Evolutionary conservation across 1,140 invertebrate genomes (phyloP), one percentile per base, ranked within the genome.

Genomic region (Zophobas atratus): DNA sequence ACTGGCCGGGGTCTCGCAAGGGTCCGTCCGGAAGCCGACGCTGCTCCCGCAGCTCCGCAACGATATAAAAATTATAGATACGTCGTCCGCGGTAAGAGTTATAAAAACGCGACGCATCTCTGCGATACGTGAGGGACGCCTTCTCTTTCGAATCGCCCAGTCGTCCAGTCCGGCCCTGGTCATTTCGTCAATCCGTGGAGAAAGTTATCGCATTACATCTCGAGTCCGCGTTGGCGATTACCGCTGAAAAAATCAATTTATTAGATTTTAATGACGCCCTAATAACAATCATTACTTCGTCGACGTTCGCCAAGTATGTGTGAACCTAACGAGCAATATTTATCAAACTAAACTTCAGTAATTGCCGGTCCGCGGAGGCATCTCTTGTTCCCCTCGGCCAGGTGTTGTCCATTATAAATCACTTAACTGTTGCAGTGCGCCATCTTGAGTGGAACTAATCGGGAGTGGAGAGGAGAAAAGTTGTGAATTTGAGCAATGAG

Each of bases 181-280:
- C 55, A 46, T 3, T 46, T 8, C 35, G 55, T 57, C 60, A 41
- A 67, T 67, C 2, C 39, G 36, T 4, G 60, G 60, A 67, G 60
- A 67, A 67, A 67, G 60, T 67, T 67, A 67, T 67, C 60, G 60
- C 60, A 32, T 67, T 67, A 43, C 60, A 67, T 33, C 55, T 36
- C 2, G 2, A 38, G 38, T 60, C 33, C 36, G 35, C 36, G 56
- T 60, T 60, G 56, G 56, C 56, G 56, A 60, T 60, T 56, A 35
- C 51, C 1, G 33, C 2, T 5, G 55, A 75, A 60, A 60, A 57
- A 75, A 75, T 57, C 49, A 56, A 53, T 75, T 75, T 60, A 75
- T 75, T 75, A 75, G 55, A 60, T 75, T 75, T 75, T 75, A 75
- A 75, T 75, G 73, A 57, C 73, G 35, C 55, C 73, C 57, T 75